Evolutionary conservation across 2,797 vertebrate species (phyloP).

Genomic region (Phoebastria nigripes): DNA sequence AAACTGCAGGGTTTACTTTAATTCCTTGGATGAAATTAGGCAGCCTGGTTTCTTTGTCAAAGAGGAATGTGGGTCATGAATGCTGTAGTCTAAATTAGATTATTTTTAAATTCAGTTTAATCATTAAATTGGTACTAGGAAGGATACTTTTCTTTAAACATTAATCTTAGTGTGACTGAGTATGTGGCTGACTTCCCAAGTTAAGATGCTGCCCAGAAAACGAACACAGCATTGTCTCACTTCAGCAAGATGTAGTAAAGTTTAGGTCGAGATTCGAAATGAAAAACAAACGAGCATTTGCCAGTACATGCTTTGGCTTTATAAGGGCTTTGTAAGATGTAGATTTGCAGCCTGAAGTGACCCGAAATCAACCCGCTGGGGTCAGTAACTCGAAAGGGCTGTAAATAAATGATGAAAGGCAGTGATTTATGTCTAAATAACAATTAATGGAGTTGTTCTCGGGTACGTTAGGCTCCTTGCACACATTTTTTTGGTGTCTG

Average conservation of each 20-base stretch:
- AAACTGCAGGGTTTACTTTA: not conserved
- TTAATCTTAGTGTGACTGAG: fast-evolving
- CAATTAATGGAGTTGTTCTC: not conserved
- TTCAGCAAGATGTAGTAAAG: fast-evolving
- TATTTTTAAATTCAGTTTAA: not conserved
- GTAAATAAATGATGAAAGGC: not conserved
- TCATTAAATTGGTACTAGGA: not conserved
- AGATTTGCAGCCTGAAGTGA: not conserved
- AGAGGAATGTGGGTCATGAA: not conserved
- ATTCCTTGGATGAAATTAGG: not conserved
- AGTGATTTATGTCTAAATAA: not conserved
- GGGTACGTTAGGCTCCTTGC: not conserved
- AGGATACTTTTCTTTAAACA: not conserved
- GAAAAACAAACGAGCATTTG: not conserved
- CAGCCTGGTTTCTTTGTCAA: not conserved
- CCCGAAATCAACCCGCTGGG: not conserved
- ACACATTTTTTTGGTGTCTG: not conserved
- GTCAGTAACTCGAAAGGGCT: not conserved
- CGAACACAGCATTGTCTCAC: fast-evolving
- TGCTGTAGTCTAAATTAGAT: not conserved
- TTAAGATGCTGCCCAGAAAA: not conserved
- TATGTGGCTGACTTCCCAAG: fast-evolving
- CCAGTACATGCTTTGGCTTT: not conserved
- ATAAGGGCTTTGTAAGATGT: not conserved
- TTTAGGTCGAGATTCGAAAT: fast-evolving